Conservation (phyloP, 2,797 vertebrate species). For the Pipistrellus pipistrellus region DNA sequence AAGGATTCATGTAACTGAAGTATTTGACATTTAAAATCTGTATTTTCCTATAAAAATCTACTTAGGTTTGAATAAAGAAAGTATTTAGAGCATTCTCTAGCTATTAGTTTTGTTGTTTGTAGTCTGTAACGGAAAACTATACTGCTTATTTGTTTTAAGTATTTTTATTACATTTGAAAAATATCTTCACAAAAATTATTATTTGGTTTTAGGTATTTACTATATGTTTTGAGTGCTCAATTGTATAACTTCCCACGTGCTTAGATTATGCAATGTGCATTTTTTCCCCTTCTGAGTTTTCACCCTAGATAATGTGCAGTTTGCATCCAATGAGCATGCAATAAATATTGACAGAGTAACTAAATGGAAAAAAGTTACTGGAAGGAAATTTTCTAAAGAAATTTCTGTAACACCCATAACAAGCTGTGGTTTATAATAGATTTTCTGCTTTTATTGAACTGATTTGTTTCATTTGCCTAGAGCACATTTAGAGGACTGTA, state of each 20-base stretch:
- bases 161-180: not conserved
- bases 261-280: not conserved
- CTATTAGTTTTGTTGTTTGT: not conserved
- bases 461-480: not conserved
- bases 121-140: not conserved
- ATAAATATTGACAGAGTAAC: not conserved
- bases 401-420: conserved; percentile 8
- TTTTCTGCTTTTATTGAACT: conserved; percentile 56
- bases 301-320: not conserved
- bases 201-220: not conserved
- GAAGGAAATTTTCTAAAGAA: conserved; percentile 50
- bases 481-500: not conserved
- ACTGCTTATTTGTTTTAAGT: not conserved
- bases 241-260: not conserved
- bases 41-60: not conserved
- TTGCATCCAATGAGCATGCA: not conserved
- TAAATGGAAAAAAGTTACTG: conserved; percentile 34
- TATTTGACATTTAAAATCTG: not conserved
- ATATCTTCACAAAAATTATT: not conserved
- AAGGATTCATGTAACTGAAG: not conserved
- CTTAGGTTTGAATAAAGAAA: not conserved
- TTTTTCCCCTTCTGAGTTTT: not conserved
- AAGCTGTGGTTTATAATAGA: conserved; percentile 1
- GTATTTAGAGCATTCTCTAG: not conserved
- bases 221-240: not conserved